A percentile compares a stretch with the other conserved stretches of the same genome.
Conservation (phyloP, 2,888 invertebrate genomes). For the Selenia dentaria region DNA sequence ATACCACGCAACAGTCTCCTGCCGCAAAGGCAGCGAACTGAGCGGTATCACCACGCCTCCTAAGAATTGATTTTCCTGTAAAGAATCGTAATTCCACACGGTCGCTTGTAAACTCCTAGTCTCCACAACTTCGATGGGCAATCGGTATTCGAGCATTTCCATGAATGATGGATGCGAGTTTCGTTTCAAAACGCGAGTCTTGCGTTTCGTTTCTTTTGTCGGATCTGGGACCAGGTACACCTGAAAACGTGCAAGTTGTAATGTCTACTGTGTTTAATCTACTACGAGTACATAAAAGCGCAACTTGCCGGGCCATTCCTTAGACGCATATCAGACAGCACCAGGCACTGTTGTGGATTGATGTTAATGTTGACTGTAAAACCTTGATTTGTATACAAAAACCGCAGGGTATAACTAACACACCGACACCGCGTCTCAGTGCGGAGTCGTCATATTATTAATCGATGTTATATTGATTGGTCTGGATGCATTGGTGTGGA, state of each 20-base stretch:
- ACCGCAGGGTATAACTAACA: too few relatives aligned
- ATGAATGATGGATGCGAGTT: conserved; percentile 98
- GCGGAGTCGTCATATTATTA: too few relatives aligned
- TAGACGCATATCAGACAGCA: too few relatives aligned
- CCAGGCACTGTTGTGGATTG: too few relatives aligned
- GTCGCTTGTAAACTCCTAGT: conserved; percentile 94
- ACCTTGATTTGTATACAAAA: too few relatives aligned
- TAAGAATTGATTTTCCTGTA: conserved; percentile 97
- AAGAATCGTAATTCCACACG: conserved; percentile 96
- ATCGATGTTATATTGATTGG: too few relatives aligned
- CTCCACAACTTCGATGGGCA: conserved; percentile 91
- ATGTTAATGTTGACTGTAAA: too few relatives aligned
- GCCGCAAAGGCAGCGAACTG: conserved; percentile 88
- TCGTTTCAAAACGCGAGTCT: conserved; percentile 96
- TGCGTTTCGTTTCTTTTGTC: conserved; percentile 96
- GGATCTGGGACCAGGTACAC: conserved; percentile 96
- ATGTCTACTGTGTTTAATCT: too few relatives aligned
- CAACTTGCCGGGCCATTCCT: too few relatives aligned
- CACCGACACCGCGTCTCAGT: too few relatives aligned
- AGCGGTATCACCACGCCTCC: conserved; percentile 95
- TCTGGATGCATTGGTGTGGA: too few relatives aligned
- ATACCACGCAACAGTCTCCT: conserved; percentile 95
- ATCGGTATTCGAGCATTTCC: conserved; percentile 97
- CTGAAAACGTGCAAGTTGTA: conserved; percentile 43
- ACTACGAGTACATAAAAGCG: too few relatives aligned